Evolutionary conservation across 2,113 vertebrate species (phyloP), one percentile per base, ranked within the genome.

Genomic region (Pluvialis apricaria): DNA sequence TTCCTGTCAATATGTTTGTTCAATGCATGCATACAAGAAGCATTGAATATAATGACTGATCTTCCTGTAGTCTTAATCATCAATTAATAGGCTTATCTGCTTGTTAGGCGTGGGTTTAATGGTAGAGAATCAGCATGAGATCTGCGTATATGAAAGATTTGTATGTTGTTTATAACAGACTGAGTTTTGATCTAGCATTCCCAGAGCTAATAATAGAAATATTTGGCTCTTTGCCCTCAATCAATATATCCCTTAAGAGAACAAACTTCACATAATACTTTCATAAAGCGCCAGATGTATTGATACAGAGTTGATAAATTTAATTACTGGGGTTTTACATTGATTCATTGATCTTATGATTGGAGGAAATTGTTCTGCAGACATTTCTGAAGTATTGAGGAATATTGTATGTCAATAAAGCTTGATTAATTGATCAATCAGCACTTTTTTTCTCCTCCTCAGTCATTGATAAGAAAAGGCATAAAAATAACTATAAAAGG

Each of bases 1-100:
- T 73, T 94, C 28, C 75, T 95, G 92, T 94, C 92, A 97, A 80
- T 97, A 91, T 7, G 12, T 96, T 96, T 95, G 36, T 79, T 88
- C 87, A 94, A 55, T 93, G 91, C 97, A 96, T 95, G 91, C 91
- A 86, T 96, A 71, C 90, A 93, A 94, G 90, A 90, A 95, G 72
- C 95, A 92, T 82, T 97, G 84, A 94, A 88, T 97, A 78, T 91
- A 95, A 97, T 96, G 96, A 98, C 97, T 98, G 96, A 97, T 98
- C 97, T 97, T 97, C 97, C 92, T 93, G 86, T 91, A 95, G 92
- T 92, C 93, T 96, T 97, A 97, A 97, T 98, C 96, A 98, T 97
- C 97, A 98, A 98, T 98, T 98, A 98, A 98, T 98, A 97, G 95
- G 94, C 96, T 97, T 97, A 98, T 97, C 96, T 97, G 90, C 90